Conservation (phyloP, 2,797 vertebrate genomes). For the Pyrocephalus nanus region DNA sequence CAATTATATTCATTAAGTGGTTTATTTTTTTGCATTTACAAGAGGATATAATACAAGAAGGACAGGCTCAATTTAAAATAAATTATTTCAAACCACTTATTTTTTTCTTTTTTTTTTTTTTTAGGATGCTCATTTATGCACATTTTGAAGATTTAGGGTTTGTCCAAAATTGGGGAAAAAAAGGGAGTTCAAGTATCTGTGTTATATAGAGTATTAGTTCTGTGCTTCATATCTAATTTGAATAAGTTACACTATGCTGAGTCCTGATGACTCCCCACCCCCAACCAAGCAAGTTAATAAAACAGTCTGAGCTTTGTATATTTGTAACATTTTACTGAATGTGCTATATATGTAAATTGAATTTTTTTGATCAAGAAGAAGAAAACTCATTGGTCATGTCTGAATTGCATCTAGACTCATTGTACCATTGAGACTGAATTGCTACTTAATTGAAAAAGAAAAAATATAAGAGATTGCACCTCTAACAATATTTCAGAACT, state of each 20-base stretch:
- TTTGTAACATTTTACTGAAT: background rate
- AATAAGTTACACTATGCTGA: background rate
- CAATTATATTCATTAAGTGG: background rate
- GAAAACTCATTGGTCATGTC: background rate
- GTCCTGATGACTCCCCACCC: background rate
- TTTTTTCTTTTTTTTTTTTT: background rate
- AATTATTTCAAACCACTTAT: background rate
- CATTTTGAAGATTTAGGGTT: background rate
- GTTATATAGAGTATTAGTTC: background rate
- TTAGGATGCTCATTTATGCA: background rate
- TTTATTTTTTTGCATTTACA: background rate
- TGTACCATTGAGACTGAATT: background rate
- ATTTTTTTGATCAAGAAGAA: background rate
- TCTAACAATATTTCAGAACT: background rate
- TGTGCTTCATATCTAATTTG: background rate
- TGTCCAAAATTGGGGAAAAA: background rate
- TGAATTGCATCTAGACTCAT: background rate
- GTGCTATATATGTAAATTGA: background rate
- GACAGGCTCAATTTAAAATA: background rate
- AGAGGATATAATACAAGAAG: background rate
- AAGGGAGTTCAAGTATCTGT: background rate
- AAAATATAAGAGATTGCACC: background rate
- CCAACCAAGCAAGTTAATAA: background rate
- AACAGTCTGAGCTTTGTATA: background rate
- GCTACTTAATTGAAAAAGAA: background rate